phyloP scores from a whole-genome alignment of 2,888 invertebrate species.

The Epinotia bilunana region DNA sequence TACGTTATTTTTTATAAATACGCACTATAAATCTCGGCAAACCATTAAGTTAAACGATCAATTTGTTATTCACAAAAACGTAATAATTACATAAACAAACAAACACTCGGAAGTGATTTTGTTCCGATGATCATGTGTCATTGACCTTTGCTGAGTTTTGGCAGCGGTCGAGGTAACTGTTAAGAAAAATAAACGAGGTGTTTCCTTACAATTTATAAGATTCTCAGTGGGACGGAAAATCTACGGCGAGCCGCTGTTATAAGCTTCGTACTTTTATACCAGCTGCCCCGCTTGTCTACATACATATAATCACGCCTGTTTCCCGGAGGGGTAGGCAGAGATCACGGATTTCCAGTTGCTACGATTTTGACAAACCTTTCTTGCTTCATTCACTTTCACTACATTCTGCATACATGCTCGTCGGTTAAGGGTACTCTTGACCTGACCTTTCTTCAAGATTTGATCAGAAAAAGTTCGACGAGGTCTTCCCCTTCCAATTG shows the following conservation, averaged over 20 bases:
- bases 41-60: not conserved
- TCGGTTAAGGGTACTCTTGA: too few species aligned
- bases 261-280: not conserved
- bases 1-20: not conserved
- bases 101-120: constrained; percentile 38
- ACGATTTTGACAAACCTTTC: too few species aligned
- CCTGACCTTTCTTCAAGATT: too few species aligned
- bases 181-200: constrained; percentile 22
- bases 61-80: constrained; percentile 27
- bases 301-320: too few species aligned
- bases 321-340: too few species aligned
- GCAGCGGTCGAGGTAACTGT: constrained; percentile 16
- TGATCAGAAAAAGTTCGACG: too few species aligned
- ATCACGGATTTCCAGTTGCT: too few species aligned
- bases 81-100: constrained; percentile 33
- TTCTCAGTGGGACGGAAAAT: constrained; percentile 19
- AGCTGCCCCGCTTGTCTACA: too few species aligned
- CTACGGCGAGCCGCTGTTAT: not conserved
- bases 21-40: not conserved
- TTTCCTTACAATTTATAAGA: constrained; percentile 8
- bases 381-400: too few species aligned
- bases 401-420: too few species aligned
- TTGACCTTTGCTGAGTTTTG: constrained; percentile 41
- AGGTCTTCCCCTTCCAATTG: too few species aligned
- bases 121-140: constrained; percentile 26